Base-by-base conservation (phyloP, 2,888 invertebrate species). In the Ferrisia virgata region DNA sequence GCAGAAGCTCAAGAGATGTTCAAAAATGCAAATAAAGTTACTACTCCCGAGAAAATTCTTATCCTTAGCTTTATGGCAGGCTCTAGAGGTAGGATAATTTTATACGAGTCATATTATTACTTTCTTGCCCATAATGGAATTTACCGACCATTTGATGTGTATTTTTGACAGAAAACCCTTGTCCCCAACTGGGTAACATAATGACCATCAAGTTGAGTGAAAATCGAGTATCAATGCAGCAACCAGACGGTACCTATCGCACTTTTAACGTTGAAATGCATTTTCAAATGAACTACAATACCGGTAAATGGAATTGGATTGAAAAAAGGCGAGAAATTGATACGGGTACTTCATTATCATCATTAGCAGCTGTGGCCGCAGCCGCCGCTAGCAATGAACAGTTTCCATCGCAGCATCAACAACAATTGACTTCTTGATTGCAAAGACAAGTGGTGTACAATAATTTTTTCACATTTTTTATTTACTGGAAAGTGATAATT, bases 51-150 rank as follows among this genome's bases (percentile, higher is more conserved):
- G 89, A 99, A 99, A 88, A 97, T 98, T 84, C 93, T 99, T 82
- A 99, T 99, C 88, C 91, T 99, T 40, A 97, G 98, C 86, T 99
- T 99, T 88, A 98, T 99, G 97, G 98, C 98, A 81, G 99, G 98
- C n/a, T 95, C 96, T 9, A 92, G 98, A 89, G 96, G 95, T 95
- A 88, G 11, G 11, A 53, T 79, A 58, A 58, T 85, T 82, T 80
- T 8, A 9, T 33, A 15, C n/a, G 39, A 36, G 39, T 15, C 4
- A n/a, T n/a, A n/a, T n/a, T n/a, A n/a, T n/a, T n/a, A n/a, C n/a
- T n/a, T n/a, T n/a, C n/a, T n/a, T n/a, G n/a, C n/a, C n/a, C n/a
- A n/a, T n/a, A n/a, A n/a, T n/a, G n/a, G n/a, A n/a, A n/a, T n/a
- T n/a, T n/a, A n/a, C n/a, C n/a, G n/a, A n/a, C n/a, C n/a, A n/a